Base-by-base conservation (phyloP, 2,797 vertebrate species). In the Percopsis omiscomaycus region DNA sequence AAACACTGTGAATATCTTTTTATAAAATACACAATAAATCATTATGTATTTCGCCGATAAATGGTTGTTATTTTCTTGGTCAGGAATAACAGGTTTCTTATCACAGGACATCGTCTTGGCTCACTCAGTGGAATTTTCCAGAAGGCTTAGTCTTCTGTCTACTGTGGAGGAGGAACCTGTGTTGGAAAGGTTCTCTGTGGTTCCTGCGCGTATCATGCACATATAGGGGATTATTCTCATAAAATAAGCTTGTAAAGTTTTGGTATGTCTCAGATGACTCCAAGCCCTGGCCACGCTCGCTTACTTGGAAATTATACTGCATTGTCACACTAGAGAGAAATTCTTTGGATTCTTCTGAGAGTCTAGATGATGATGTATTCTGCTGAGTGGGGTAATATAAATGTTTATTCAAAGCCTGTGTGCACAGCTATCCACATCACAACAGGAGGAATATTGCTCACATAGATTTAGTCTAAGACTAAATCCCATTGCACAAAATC, bases 381-480 rank as follows among this genome's bases (percentile, higher is more conserved):
- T 87, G 86, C 85, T 86, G 82, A 86, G 82, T 85, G 83, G 78
- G 80, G 80, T 78, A 81, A 81, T 77, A 81, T 75, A 84, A 86
- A 87, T 88, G 86, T 87, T 88, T 84, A 85, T 78, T 71, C 55
- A 73, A 69, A 64, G 49, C 37, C 49, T 46, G 78, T 15, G 32
- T 76, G 75, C 64, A 55, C 67, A 65, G 49, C 73, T 59, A 63
- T 64, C 69, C 47, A 53, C 62, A 68, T 73, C 28, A 27, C 58
- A 62, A 53, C 32, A 44, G 56, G 55, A 9, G 46, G 50, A 64
- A 57, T 30, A 68, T 47, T 10, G 49, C 55, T 62, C 74, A 51
- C 50, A 73, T 74, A 61, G 74, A 70, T 42, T 46, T 44, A 69
- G 50, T 51, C 54, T 59, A 13, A 3, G 52, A 64, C 60, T 63